Evolutionary conservation across 2,113 vertebrate species (phyloP).

Genomic region (Lagopus muta): DNA sequence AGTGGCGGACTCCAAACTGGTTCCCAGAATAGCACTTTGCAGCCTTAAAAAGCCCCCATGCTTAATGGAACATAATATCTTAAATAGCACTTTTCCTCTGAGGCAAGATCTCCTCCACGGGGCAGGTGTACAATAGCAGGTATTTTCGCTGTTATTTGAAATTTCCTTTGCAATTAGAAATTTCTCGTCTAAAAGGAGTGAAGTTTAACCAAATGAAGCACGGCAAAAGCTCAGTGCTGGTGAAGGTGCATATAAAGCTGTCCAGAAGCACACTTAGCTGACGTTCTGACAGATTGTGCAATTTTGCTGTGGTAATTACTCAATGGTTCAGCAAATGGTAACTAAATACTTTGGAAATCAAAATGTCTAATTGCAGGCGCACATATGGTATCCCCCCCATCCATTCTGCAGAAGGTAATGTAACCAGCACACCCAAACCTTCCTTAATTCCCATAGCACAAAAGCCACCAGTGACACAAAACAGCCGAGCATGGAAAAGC

Average conservation of each 20-base stretch:
- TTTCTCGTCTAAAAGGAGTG: not conserved
- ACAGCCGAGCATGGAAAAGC: not conserved
- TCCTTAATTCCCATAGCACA: conserved; percentile 14
- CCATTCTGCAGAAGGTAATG: conserved; percentile 58
- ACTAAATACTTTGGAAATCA: conserved; percentile 76
- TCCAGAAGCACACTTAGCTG: conserved; percentile 68
- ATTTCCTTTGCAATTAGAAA: not conserved
- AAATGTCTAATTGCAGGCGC: conserved; percentile 73
- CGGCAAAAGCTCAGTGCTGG: not conserved
- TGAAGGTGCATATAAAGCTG: conserved; percentile 69
- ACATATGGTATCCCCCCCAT: conserved; percentile 67
- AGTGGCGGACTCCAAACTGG: not conserved
- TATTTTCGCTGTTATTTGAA: not conserved
- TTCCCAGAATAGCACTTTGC: not conserved
- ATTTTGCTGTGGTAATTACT: conserved; percentile 75
- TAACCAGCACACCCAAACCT: conserved; percentile 70
- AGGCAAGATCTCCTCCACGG: not conserved
- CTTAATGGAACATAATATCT: not conserved
- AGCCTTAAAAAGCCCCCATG: not conserved
- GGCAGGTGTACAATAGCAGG: not conserved
- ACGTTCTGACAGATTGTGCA: conserved; percentile 74
- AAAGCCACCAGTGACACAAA: conserved; percentile 11
- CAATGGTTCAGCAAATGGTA: conserved; percentile 80
- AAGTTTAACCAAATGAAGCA: not conserved
- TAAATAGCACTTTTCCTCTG: not conserved